Evolutionary conservation across 2,888 invertebrate genomes (phyloP).

Genomic region (Choreutis nemorana): DNA sequence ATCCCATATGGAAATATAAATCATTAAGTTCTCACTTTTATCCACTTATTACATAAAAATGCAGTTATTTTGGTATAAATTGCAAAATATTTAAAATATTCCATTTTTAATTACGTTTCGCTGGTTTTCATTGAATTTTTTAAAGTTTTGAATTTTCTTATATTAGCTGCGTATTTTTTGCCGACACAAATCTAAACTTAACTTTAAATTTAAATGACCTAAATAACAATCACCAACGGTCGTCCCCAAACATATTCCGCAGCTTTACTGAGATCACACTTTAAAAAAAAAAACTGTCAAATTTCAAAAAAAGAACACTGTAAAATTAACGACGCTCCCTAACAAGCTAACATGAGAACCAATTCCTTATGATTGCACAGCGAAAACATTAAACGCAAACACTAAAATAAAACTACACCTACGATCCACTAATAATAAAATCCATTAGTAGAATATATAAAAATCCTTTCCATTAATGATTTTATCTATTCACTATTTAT

Average conservation of each 20-base stretch:
- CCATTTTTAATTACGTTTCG: slow-evolving; percentile 43
- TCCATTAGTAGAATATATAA: slow-evolving; percentile 66
- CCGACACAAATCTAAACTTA: slow-evolving; percentile 60
- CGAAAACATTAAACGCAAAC: slow-evolving; percentile 61
- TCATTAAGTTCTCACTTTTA: slow-evolving; percentile 48
- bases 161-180: slow-evolving; percentile 36
- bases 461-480: slow-evolving; percentile 64
- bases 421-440: slow-evolving; percentile 61
- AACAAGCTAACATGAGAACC: slow-evolving; percentile 41
- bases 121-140: slow-evolving; percentile 18
- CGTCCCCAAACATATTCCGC: slow-evolving; percentile 48
- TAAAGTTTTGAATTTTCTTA: slow-evolving; percentile 19
- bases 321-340: slow-evolving; percentile 34
- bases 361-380: slow-evolving; percentile 53
- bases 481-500: slow-evolving; percentile 62
- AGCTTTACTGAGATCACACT: slow-evolving; percentile 59
- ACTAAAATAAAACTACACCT: slow-evolving; percentile 47
- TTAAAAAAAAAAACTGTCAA: slow-evolving; percentile 31
- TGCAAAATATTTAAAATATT: slow-evolving; percentile 43
- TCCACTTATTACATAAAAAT: slow-evolving; percentile 58
- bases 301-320: slow-evolving; percentile 26
- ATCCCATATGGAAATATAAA: slow-evolving; percentile 43
- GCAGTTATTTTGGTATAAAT: slow-evolving; percentile 65
- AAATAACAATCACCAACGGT: slow-evolving; percentile 52
- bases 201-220: slow-evolving; percentile 37